Percentiles rank a stretch among this genome's conserved stretches.
These are phyloP conservation scores for Hypolimnas misippus DNA, from an alignment of 2,888 invertebrate species.

Conservation along the genomic window DNA sequence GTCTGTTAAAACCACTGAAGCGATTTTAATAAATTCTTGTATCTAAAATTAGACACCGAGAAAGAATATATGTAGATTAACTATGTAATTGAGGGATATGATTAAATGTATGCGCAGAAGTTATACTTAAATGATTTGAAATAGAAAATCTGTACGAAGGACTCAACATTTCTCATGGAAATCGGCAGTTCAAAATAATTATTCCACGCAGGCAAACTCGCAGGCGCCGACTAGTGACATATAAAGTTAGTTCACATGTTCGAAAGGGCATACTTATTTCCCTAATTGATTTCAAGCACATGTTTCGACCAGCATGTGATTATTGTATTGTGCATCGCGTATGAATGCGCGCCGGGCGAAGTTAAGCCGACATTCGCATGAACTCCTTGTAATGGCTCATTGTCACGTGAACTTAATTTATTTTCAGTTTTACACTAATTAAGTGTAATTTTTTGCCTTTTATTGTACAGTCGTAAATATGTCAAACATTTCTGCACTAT, in stretches of 20 bases:
- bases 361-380: constrained; percentile 56
- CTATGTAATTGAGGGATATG: too few relatives aligned
- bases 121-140: too few relatives aligned
- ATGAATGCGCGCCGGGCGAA: constrained; percentile 32
- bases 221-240: too few relatives aligned
- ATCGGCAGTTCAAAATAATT: too few relatives aligned
- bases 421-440: constrained; percentile 47
- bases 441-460: constrained; percentile 42
- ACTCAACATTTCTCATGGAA: too few relatives aligned
- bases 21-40: too few relatives aligned
- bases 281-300: constrained; percentile 17
- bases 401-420: constrained; percentile 51
- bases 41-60: too few relatives aligned
- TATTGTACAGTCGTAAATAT: constrained; percentile 38
- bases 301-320: constrained; percentile 14
- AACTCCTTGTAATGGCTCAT: constrained; percentile 55
- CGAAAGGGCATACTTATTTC: constrained; percentile 8
- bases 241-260: not conserved
- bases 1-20: too few relatives aligned
- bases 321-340: constrained; percentile 31
- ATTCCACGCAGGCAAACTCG: too few relatives aligned
- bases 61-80: too few relatives aligned
- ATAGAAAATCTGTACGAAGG: too few relatives aligned
- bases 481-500: constrained; percentile 35
- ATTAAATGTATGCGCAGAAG: too few relatives aligned